A percentile compares a stretch with the other conserved stretches of the same genome.
phyloP scores from a whole-genome alignment of 2,113 vertebrate genomes.

The Alosa alosa region DNA sequence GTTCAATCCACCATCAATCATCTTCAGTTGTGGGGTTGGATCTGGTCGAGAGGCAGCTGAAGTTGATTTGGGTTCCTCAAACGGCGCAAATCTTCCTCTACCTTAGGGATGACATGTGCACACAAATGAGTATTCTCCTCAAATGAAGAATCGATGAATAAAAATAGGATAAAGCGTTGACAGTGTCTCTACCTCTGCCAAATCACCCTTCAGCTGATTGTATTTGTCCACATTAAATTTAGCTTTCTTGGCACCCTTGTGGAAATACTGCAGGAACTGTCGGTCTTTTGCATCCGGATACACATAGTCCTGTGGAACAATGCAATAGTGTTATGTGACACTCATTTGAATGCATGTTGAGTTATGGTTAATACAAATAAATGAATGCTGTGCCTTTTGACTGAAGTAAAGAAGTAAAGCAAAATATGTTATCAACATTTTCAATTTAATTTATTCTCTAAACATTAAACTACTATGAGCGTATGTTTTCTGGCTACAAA shows the following conservation, averaged over 20 bases:
- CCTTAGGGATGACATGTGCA: constrained; percentile 59
- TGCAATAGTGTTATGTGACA: not conserved
- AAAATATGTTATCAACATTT: too few relatives aligned
- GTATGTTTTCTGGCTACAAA: too few relatives aligned
- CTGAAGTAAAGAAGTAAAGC: too few relatives aligned
- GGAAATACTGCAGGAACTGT: constrained; percentile 86
- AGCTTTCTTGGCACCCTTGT: constrained; percentile 75
- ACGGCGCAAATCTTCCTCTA: constrained; percentile 77
- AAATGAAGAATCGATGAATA: not conserved
- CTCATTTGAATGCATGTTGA: too few relatives aligned
- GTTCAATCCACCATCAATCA: not conserved
- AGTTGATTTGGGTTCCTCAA: constrained; percentile 75
- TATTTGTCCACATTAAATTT: constrained; percentile 82
- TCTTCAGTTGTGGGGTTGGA: constrained; percentile 65
- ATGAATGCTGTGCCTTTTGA: too few relatives aligned
- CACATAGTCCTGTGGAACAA: constrained; percentile 80
- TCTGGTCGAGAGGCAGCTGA: constrained; percentile 75
- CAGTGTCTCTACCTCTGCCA: constrained; percentile 76
- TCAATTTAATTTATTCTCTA: too few relatives aligned
- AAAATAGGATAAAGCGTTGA: not conserved
- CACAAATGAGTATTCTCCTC: not conserved
- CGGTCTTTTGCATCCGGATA: constrained; percentile 80
- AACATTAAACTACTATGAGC: too few relatives aligned
- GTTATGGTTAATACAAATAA: too few relatives aligned
- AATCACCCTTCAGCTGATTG: constrained; percentile 82